These are phyloP conservation scores for Tinamus guttatus DNA, from an alignment of 2,113 vertebrate genomes.

Conservation along the genomic window DNA sequence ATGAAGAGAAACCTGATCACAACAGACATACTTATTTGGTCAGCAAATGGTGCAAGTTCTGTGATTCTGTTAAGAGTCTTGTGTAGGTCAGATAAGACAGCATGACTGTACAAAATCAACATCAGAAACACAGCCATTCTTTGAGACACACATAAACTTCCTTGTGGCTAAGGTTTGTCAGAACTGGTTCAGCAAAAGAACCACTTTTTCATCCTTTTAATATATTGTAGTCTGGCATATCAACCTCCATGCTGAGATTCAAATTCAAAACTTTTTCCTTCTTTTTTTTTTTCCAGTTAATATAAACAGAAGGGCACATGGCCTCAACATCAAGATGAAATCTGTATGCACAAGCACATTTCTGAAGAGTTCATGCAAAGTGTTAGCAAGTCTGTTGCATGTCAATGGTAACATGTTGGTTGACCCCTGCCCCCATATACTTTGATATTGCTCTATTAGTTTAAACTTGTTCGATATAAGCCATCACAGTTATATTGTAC, in stretches of 20 bases:
- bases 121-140: not conserved
- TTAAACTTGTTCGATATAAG: not conserved
- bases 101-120: not conserved
- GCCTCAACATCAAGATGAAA: not conserved
- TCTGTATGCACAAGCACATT: not conserved
- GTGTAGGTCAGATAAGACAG: not conserved
- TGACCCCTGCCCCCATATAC: not conserved
- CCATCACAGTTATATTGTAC: not conserved
- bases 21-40: not conserved
- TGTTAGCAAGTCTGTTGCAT: not conserved
- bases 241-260: not conserved
- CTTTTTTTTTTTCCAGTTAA: not conserved
- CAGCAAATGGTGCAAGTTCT: not conserved
- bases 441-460: not conserved
- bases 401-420: accelerated
- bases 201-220: not conserved
- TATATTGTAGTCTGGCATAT: not conserved
- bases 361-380: not conserved
- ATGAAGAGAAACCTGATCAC: not conserved
- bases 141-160: not conserved
- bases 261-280: not conserved
- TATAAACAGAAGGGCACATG: not conserved
- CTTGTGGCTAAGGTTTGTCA: not conserved
- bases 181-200: not conserved
- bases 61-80: not conserved